Percentiles rank a stretch among this genome's conserved stretches.
Evolutionary conservation across 2,113 vertebrate genomes (phyloP).

Genomic region (Corynorhinus townsendii): DNA sequence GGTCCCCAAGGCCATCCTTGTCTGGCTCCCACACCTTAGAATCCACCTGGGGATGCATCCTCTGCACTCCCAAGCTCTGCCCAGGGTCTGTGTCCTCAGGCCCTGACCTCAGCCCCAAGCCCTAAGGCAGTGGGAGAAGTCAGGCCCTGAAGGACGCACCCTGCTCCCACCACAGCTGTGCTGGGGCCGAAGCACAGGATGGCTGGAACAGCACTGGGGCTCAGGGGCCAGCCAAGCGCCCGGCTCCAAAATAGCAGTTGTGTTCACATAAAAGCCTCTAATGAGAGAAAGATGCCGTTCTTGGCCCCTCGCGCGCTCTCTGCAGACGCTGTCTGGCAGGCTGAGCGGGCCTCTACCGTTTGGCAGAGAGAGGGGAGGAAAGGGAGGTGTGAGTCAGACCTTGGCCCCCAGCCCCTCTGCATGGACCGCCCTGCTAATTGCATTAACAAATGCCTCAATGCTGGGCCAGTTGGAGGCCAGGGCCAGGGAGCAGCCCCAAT

Average conservation of each 20-base stretch:
- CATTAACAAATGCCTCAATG: constrained; percentile 58
- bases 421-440: constrained; percentile 68
- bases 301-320: constrained; percentile 73
- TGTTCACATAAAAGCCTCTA: constrained; percentile 79
- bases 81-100: not conserved
- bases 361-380: constrained; percentile 73
- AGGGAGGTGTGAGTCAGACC: constrained; percentile 82
- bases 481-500: constrained; percentile 34
- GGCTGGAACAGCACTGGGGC: constrained; percentile 34
- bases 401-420: constrained; percentile 76
- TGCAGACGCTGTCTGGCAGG: constrained; percentile 82
- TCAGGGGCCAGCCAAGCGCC: constrained; percentile 65
- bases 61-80: not conserved
- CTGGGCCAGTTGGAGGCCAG: constrained; percentile 40
- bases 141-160: not conserved
- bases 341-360: constrained; percentile 81
- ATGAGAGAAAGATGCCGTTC: constrained; percentile 84
- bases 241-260: constrained; percentile 74
- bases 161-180: constrained; percentile 40
- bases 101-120: not conserved
- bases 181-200: not conserved
- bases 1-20: not conserved
- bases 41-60: rapidly evolving
- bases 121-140: not conserved
- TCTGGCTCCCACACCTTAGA: not conserved